Evolutionary conservation across 1,140 invertebrate species (phyloP).

Genomic region (Drosophila ercepeae): DNA sequence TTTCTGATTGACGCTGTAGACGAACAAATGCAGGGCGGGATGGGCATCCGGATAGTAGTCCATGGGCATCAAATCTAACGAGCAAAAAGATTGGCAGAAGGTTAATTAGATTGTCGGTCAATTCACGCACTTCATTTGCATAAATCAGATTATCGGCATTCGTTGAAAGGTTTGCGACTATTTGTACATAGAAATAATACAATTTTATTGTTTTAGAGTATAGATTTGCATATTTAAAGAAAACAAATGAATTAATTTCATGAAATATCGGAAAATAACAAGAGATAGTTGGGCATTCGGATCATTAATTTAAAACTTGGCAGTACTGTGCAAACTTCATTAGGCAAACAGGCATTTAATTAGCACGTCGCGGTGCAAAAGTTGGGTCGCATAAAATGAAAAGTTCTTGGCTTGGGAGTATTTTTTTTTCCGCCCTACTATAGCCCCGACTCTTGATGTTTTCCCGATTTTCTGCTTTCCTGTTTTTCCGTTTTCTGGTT

Average conservation of each 20-base stretch:
- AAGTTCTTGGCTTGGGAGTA: constrained; percentile 41
- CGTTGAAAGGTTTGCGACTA: no score
- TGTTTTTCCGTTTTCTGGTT: constrained; percentile 39
- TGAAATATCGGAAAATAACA: background rate
- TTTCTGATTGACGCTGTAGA: constrained; percentile 94
- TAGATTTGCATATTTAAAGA: background rate
- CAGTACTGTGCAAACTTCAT: constrained; percentile 66
- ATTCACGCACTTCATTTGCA: background rate
- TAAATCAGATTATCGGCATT: no score
- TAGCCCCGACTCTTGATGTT: constrained; percentile 17
- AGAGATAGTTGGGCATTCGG: constrained; percentile 37
- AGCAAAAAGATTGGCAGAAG: background rate
- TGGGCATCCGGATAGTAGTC: constrained; percentile 84
- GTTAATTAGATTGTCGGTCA: constrained; percentile 10
- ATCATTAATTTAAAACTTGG: constrained; percentile 77
- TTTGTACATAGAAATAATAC: no score
- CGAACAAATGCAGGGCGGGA: constrained; percentile 89
- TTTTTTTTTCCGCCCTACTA: constrained; percentile 1
- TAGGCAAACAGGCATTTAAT: constrained; percentile 81
- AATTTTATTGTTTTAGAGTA: no score
- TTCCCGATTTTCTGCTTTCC: constrained; percentile 26
- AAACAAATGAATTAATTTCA: background rate
- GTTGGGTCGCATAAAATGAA: constrained; percentile 67
- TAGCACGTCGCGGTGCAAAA: constrained; percentile 72
- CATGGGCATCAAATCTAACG: constrained; percentile 79